A percentile compares a stretch with the other conserved stretches of the same genome.
Conservation (phyloP, 2,113 vertebrate species). For the Neomonachus schauinslandi region DNA sequence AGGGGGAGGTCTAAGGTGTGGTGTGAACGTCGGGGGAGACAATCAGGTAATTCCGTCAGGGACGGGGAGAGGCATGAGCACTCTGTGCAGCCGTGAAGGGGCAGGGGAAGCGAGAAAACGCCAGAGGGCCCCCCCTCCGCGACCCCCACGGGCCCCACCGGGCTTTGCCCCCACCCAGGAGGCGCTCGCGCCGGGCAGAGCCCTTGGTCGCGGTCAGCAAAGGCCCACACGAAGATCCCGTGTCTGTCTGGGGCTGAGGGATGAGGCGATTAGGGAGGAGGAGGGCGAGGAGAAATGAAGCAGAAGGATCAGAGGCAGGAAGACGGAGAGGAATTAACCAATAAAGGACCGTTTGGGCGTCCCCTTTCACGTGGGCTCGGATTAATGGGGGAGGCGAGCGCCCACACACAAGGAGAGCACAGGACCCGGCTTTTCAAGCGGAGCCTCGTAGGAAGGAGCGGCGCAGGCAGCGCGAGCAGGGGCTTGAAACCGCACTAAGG, state of each 20-base stretch:
- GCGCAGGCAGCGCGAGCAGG: conserved; percentile 42
- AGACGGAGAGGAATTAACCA: conserved; percentile 48
- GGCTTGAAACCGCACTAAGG: conserved; percentile 38
- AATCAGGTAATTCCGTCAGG: neutral
- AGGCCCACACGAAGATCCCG: neutral
- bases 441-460: conserved; percentile 37
- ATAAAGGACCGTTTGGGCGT: conserved; percentile 41
- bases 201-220: neutral
- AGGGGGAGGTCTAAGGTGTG: neutral
- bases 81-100: neutral
- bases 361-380: neutral
- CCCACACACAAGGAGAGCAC: conserved; percentile 59
- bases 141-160: neutral
- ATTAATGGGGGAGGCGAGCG: conserved; percentile 57
- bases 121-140: neutral
- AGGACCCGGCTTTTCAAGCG: neutral
- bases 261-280: conserved; percentile 37
- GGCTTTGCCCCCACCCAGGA: too few relatives aligned
- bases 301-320: conserved; percentile 56
- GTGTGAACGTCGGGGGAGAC: neutral
- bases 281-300: conserved; percentile 28
- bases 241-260: neutral
- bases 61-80: neutral
- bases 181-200: neutral
- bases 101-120: neutral